These are phyloP conservation scores for Sebastes hopkinsi DNA, from an alignment of 2,797 vertebrate genomes.

Conservation along the genomic window DNA sequence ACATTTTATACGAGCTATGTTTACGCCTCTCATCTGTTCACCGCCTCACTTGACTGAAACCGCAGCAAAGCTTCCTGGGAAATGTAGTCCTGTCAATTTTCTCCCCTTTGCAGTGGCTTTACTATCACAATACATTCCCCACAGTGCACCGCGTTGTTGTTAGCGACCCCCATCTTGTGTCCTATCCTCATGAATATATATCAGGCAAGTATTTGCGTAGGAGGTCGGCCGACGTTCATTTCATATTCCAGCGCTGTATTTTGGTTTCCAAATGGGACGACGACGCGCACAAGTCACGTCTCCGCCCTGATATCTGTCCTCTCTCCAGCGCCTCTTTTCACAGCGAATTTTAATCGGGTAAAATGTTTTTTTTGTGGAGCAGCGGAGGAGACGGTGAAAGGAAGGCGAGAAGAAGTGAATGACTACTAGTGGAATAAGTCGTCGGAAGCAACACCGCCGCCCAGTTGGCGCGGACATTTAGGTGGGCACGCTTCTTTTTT, in stretches of 20 bases:
- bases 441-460: constrained; percentile 60
- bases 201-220: constrained; percentile 75
- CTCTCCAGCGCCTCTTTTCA: constrained; percentile 52
- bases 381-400: constrained; percentile 54
- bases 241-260: constrained; percentile 77
- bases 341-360: constrained; percentile 65
- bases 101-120: fast-evolving
- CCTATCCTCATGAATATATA: constrained; percentile 83
- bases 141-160: constrained; percentile 69
- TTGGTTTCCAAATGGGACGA: constrained; percentile 69
- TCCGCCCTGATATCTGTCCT: constrained; percentile 72
- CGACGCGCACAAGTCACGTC: constrained; percentile 67
- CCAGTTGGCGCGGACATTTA: constrained; percentile 72
- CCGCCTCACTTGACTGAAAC: constrained; percentile 43
- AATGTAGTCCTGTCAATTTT: constrained; percentile 36
- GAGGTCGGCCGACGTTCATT: constrained; percentile 83
- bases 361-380: constrained; percentile 73
- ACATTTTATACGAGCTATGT: constrained; percentile 67
- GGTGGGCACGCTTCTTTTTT: constrained; percentile 40
- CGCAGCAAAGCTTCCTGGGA: constrained; percentile 29
- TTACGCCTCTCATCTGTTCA: constrained; percentile 56
- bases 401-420: constrained; percentile 76
- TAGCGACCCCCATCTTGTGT: constrained; percentile 76
- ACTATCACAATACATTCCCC: constrained; percentile 47
- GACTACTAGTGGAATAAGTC: constrained; percentile 72